phyloP scores from a whole-genome alignment of 2,113 vertebrate species.

The Lophura nycthemera region DNA sequence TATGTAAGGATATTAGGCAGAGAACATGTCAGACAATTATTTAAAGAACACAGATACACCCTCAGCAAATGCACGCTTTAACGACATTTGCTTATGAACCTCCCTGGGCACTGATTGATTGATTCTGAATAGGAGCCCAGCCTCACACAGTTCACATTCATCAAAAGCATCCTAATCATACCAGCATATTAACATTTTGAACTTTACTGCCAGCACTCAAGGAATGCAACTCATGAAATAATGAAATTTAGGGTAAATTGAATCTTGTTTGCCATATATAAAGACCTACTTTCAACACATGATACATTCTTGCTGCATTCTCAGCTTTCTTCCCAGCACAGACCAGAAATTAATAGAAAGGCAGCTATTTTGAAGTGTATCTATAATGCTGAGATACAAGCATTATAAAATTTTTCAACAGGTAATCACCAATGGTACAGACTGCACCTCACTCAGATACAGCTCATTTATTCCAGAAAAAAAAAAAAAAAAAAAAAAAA shows the following conservation, averaged over 20 bases:
- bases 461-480: neutral
- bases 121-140: neutral
- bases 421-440: neutral
- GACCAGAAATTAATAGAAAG: neutral
- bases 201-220: conserved; percentile 11
- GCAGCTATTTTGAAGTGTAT: neutral
- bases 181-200: conserved; percentile 32
- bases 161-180: conserved; percentile 12
- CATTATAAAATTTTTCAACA: neutral
- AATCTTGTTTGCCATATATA: neutral
- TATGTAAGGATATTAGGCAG: neutral
- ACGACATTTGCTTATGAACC: neutral
- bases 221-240: conserved; percentile 5
- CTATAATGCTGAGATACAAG: neutral
- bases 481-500: neutral
- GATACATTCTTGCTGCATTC: neutral
- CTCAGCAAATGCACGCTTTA: neutral
- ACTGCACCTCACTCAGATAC: neutral
- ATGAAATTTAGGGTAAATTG: conserved; percentile 4
- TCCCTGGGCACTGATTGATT: neutral
- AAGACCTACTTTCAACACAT: neutral
- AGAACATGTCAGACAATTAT: neutral
- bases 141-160: neutral
- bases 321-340: neutral
- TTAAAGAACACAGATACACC: neutral